Percentiles rank a stretch among this genome's conserved stretches.
phyloP scores from a whole-genome alignment of 1,140 invertebrate species.

The Drosophila fuyamai region DNA sequence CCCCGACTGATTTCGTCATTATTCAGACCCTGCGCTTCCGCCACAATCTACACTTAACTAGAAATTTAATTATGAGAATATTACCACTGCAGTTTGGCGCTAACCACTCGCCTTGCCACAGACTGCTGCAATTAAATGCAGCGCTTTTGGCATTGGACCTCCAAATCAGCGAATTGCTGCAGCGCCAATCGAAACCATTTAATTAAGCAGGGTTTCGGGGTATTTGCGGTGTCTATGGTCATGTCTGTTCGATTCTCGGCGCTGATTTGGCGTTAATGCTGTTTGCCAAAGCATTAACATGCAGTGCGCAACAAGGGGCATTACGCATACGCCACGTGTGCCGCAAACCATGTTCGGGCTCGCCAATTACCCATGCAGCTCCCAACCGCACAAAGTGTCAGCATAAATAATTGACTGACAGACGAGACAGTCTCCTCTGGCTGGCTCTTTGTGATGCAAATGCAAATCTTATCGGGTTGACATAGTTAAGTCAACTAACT shows the following conservation, averaged over 20 bases:
- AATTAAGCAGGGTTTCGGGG: constrained; percentile 39
- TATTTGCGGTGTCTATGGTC: constrained; percentile 65
- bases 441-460: constrained; percentile 63
- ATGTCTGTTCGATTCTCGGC: constrained; percentile 41
- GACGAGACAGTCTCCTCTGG: constrained; percentile 41
- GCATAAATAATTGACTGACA: constrained; percentile 76
- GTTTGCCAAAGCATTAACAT: constrained; percentile 77
- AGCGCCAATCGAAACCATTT: constrained; percentile 67
- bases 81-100: constrained; percentile 42
- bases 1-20: constrained; percentile 8
- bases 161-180: constrained; percentile 72
- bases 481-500: constrained; percentile 64
- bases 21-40: constrained; percentile 19
- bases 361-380: constrained; percentile 66
- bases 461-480: constrained; percentile 73
- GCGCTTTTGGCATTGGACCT: constrained; percentile 53
- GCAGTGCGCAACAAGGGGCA: constrained; percentile 24
- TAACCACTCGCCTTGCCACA: constrained; percentile 11
- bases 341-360: constrained; percentile 25
- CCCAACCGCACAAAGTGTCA: constrained; percentile 67
- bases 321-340: constrained; percentile 74
- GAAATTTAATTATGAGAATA: constrained; percentile 41
- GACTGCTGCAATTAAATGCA: constrained; percentile 61
- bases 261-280: constrained; percentile 50
- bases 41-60: constrained; percentile 10